Percentiles rank a stretch among this genome's conserved stretches.
These are phyloP conservation scores for Scaptodrosophila lebanonensis DNA, from an alignment of 1,140 invertebrate genomes.

Conservation along the genomic window DNA sequence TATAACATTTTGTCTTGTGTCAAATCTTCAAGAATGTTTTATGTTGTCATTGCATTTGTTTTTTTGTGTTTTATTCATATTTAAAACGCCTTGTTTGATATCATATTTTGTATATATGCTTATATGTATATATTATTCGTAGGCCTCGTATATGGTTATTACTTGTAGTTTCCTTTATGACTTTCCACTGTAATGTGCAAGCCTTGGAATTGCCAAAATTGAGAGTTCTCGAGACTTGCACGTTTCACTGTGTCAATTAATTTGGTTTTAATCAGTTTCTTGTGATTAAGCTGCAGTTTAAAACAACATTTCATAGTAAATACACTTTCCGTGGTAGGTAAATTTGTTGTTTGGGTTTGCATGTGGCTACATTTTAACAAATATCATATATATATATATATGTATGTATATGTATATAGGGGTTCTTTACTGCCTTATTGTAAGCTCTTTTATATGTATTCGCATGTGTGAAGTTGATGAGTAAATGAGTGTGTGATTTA, in stretches of 20 bases:
- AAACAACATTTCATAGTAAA: constrained; percentile 53
- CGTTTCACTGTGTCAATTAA: constrained; percentile 2
- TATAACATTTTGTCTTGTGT: constrained; percentile 22
- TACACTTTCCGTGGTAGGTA: constrained; percentile 35
- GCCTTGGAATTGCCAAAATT: constrained; percentile 4
- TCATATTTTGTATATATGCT: constrained; percentile 19
- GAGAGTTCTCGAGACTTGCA: constrained; percentile 1
- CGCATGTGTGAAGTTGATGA: constrained; percentile 33
- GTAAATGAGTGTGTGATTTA: constrained; percentile 24
- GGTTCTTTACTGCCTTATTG: constrained; percentile 30
- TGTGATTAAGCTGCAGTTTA: constrained; percentile 12
- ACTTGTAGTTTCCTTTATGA: constrained; percentile 29
- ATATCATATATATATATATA: too few relatives aligned
- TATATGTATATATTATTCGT: constrained; percentile 53
- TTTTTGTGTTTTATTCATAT: constrained; percentile 34
- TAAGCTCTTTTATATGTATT: constrained; percentile 68
- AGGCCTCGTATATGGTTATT: constrained; percentile 24
- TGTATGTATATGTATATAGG: constrained; percentile 31
- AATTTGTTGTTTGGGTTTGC: constrained; percentile 31
- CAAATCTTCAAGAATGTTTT: constrained; percentile 34
- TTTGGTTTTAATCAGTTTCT: constrained; percentile 10
- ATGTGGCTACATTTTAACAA: constrained; percentile 54
- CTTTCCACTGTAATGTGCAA: constrained; percentile 8
- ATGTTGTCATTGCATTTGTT: constrained; percentile 57
- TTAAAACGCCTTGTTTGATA: constrained; percentile 34